Conservation (phyloP, 2,888 invertebrate genomes). For the Monopis laevigella region DNA sequence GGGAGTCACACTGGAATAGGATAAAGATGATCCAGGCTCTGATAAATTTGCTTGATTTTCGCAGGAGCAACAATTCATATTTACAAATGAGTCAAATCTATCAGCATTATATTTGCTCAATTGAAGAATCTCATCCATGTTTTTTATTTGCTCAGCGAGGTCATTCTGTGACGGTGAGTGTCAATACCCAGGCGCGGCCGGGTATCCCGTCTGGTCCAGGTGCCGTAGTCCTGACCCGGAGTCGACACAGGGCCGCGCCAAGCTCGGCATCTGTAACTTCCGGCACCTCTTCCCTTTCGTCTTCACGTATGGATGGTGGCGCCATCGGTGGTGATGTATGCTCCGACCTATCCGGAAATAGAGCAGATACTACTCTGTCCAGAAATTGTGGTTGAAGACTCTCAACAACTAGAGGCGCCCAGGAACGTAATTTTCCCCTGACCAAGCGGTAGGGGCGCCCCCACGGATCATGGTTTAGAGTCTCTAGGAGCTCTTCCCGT, state of each 20-base stretch:
- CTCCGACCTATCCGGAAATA: not conserved
- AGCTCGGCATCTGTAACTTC: not conserved
- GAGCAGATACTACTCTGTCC: constrained; percentile 1
- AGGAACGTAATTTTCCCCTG: not conserved
- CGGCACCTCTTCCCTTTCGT: not conserved
- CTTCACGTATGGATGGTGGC: not conserved
- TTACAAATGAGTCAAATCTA: no score
- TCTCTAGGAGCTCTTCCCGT: constrained; percentile 4
- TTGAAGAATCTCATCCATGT: no score
- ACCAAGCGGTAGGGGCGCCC: constrained; percentile 4
- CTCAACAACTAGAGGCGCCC: not conserved
- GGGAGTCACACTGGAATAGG: no score
- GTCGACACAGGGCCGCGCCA: not conserved
- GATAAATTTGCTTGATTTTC: no score
- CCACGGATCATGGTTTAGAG: constrained; percentile 4
- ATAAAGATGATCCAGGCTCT: no score
- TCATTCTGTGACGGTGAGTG: no score
- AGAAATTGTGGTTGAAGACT: constrained; percentile 6
- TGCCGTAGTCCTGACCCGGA: not conserved
- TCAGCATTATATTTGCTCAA: no score
- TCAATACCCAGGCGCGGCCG: not conserved
- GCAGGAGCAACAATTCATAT: no score
- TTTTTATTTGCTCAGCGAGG: no score
- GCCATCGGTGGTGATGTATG: not conserved
- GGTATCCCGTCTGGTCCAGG: constrained; percentile 12